phyloP scores from a whole-genome alignment of 1,140 invertebrate species.

The Lutraria rhynchaena region DNA sequence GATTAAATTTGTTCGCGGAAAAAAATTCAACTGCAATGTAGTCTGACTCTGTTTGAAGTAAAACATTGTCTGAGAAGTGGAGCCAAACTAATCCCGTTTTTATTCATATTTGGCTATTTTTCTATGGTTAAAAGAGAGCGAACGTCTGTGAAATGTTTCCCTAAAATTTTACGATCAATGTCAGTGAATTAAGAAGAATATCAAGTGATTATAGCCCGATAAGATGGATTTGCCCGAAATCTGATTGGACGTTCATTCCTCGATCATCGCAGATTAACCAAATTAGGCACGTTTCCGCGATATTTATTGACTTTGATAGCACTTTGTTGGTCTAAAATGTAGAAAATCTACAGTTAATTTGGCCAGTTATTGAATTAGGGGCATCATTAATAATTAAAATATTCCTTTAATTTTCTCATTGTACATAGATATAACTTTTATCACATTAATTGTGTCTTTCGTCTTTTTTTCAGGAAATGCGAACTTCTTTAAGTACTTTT shows the following conservation, averaged over 20 bases:
- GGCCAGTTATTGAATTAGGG: constrained; percentile 36
- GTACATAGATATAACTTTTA: constrained; percentile 41
- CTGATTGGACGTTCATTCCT: constrained; percentile 49
- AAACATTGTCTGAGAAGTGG: no score
- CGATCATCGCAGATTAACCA: constrained; percentile 50
- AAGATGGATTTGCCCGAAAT: constrained; percentile 51
- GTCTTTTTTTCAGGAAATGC: no score
- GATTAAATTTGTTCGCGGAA: no score
- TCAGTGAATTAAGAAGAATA: constrained; percentile 46
- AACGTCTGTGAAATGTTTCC: not conserved
- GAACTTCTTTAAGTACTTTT: no score
- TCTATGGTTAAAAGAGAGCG: no score
- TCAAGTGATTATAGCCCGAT: constrained; percentile 37
- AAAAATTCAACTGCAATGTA: no score
- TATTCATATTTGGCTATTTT: no score
- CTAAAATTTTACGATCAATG: constrained; percentile 38
- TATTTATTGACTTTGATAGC: constrained; percentile 50
- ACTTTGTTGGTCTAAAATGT: constrained; percentile 33
- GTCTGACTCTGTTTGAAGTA: no score
- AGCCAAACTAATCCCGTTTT: no score
- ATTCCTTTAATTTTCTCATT: constrained; percentile 49
- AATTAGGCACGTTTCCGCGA: constrained; percentile 27
- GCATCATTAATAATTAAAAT: constrained; percentile 44
- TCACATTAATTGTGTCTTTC: constrained; percentile 12
- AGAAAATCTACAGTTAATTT: constrained; percentile 56